phyloP scores from a whole-genome alignment of 2,797 vertebrate species.

The Darevskia nairensis region DNA sequence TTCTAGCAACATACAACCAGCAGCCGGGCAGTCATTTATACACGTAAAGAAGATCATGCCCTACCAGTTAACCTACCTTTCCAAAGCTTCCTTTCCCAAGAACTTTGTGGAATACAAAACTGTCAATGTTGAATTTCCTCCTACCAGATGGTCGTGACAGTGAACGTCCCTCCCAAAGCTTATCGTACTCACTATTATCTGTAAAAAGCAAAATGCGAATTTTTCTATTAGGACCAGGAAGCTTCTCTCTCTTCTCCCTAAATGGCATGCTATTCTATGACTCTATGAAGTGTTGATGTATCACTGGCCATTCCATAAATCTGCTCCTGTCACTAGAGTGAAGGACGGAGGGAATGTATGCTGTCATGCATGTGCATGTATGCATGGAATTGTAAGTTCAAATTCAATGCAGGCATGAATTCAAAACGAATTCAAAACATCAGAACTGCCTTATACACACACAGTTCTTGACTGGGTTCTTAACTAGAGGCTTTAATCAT shows the following conservation, averaged over 20 bases:
- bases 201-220: constrained; percentile 61
- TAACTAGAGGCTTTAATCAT: background rate
- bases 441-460: background rate
- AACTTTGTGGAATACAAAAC: constrained; percentile 93
- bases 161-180: constrained; percentile 86
- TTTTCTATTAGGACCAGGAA: background rate
- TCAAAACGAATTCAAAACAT: background rate
- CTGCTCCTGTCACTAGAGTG: constrained; percentile 15
- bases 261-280: background rate
- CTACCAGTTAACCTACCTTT: constrained; percentile 82
- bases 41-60: background rate
- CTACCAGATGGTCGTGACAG: constrained; percentile 69
- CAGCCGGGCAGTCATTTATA: background rate
- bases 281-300: background rate
- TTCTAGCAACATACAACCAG: too few species aligned
- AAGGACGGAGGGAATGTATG: background rate
- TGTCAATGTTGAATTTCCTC: constrained; percentile 80
- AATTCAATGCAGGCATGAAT: background rate
- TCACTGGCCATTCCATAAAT: background rate
- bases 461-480: background rate
- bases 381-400: background rate
- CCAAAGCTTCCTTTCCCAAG: constrained; percentile 98
- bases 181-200: constrained; percentile 79
- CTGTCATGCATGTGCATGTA: background rate
- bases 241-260: background rate